These are phyloP conservation scores for Trididemnum clinides DNA, from an alignment of 23 tunicate genomes.

Conservation along the genomic window DNA sequence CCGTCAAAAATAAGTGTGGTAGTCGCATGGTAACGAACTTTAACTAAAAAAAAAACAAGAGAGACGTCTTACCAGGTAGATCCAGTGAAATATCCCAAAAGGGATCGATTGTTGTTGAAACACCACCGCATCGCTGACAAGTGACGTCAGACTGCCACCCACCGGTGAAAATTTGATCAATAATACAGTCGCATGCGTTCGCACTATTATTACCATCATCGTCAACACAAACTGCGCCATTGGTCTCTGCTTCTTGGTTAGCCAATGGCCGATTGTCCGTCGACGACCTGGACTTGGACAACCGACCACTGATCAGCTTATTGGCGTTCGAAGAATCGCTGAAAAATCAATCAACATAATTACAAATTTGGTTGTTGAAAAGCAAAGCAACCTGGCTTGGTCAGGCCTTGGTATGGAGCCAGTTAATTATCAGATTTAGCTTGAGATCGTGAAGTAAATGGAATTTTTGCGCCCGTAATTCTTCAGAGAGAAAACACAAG, in stretches of 20 bases:
- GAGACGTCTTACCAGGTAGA: conserved; percentile 65
- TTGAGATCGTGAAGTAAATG: too few relatives aligned
- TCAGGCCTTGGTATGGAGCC: too few relatives aligned
- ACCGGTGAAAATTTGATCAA: conserved; percentile 96
- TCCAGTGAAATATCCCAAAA: conserved; percentile 97
- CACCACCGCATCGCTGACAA: conserved; percentile 88
- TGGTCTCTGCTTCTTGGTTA: background rate
- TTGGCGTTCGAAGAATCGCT: conserved; percentile 37
- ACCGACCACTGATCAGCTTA: conserved; percentile 48
- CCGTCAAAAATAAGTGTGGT: too few relatives aligned
- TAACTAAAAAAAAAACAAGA: too few relatives aligned
- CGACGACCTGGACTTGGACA: conserved; percentile 21
- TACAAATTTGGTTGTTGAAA: too few relatives aligned
- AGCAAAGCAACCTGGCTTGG: too few relatives aligned
- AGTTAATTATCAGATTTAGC: too few relatives aligned
- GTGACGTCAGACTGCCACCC: conserved; percentile 98
- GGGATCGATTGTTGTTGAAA: conserved; percentile 92
- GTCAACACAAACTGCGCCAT: conserved; percentile 7
- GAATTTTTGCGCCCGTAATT: too few relatives aligned
- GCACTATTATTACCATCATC: conserved; percentile 62
- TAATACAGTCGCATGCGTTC: conserved; percentile 71
- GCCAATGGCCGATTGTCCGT: background rate
- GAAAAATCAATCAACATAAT: too few relatives aligned
- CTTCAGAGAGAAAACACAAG: too few relatives aligned
- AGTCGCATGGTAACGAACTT: too few relatives aligned